Evolutionary conservation across 2,888 invertebrate species (phyloP), one percentile per base, ranked within the genome.

Genomic region (Tiliacea citrago): DNA sequence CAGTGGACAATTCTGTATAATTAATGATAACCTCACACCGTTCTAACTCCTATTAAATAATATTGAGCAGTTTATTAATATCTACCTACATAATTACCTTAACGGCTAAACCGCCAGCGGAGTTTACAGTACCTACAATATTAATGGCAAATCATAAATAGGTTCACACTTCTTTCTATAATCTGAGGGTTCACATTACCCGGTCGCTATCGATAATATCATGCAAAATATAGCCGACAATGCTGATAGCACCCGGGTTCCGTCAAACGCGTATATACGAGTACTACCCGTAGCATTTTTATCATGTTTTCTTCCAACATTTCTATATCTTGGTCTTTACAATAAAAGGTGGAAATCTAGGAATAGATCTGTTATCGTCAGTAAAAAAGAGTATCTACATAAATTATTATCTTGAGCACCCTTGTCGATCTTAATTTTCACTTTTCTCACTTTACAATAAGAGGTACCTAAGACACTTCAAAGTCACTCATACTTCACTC

Each of bases 21-120:
- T 42, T 42, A 53, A 75, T 42, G 18, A 72, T 80, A 83, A 84
- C 84, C 72, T 80, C 53, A 70, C 57, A 68, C 75, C 81, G 61
- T 70, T 57, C 47, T 70, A 69, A 77, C 63, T 71, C 18, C 70
- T 68, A 66, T 58, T 69, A 68, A 70, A 60, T 35, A 57, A 63
- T 60, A 65, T 84, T 82, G 84, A 86, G 79, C 79, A 75, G 73
- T 69, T 75, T 63, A 79, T 49, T 73, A 61, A 39, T 61, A 60
- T 39, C 58, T 68, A 78, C 9, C 42, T 67, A 72, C 24, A 21
- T 29, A 29, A 29, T 29, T 68, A 66, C 0, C 45, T 49, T 55
- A 79, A 29, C 3, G 74, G 12, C n/a, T 61, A 63, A 63, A 61
- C 84, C 83, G 79, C 79, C 79, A 73, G 85, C 79, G 83, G 83